phyloP scores from a whole-genome alignment of 64 coral and sea anemone species.

The Acropora yongei region DNA sequence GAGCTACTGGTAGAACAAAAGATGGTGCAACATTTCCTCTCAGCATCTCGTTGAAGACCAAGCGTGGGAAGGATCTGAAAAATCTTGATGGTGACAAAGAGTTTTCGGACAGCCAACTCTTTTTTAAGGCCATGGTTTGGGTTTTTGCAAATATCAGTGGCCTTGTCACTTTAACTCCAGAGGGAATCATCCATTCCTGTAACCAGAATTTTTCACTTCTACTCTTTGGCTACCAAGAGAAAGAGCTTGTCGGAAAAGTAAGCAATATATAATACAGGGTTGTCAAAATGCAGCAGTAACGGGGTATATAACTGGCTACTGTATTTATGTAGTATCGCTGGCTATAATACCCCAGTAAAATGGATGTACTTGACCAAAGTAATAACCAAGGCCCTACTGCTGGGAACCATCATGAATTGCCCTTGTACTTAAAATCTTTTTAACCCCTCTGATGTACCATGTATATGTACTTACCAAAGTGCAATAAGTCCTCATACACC shows the following conservation, averaged over 20 bases:
- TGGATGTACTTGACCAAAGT: too few relatives aligned
- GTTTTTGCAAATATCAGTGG: constrained; percentile 98
- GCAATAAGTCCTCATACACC: too few relatives aligned
- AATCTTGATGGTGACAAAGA: constrained; percentile 42
- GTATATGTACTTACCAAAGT: too few relatives aligned
- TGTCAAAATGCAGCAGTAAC: too few relatives aligned
- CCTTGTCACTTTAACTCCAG: constrained; percentile 76
- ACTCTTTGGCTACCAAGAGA: constrained; percentile 89
- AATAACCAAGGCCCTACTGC: too few relatives aligned
- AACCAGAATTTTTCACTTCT: constrained; percentile 94
- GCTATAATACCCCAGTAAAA: too few relatives aligned
- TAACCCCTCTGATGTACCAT: too few relatives aligned
- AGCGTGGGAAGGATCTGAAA: constrained; percentile 65
- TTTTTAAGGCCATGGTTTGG: constrained; percentile 85
- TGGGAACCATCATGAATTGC: too few relatives aligned
- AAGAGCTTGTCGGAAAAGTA: constrained; percentile 92
- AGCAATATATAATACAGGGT: too few relatives aligned
- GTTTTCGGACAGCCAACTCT: neutral
- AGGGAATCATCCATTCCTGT: constrained; percentile 83
- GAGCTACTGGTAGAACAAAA: constrained; percentile 92
- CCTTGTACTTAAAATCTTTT: too few relatives aligned
- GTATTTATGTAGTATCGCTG: too few relatives aligned
- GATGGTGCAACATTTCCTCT: constrained; percentile 91
- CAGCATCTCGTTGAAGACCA: constrained; percentile 74
- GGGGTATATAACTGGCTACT: too few relatives aligned